Percentiles rank a stretch among this genome's conserved stretches.
Evolutionary conservation across 2,888 invertebrate species (phyloP).

Genomic region (Pyrocoelia pectoralis): DNA sequence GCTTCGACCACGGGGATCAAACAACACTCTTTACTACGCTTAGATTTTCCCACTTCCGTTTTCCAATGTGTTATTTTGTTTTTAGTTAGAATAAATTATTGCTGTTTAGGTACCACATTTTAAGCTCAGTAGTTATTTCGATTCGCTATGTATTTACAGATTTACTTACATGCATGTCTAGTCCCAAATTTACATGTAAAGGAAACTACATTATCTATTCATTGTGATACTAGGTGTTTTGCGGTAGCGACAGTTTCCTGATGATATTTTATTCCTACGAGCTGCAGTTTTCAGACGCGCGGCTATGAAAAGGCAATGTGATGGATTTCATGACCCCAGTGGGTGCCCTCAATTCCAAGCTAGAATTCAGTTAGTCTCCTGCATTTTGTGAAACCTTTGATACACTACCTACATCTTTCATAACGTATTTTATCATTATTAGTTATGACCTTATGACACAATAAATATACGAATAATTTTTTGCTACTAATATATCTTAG

Average conservation of each 20-base stretch:
- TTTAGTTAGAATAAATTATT: conserved; percentile 43
- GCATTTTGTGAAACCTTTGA: conserved; percentile 28
- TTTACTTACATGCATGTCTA: neutral
- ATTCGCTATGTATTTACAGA: neutral
- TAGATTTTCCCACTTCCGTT: conserved; percentile 40
- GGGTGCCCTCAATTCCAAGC: conserved; percentile 57
- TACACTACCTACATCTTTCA: conserved; percentile 16
- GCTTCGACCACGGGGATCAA: conserved; percentile 46
- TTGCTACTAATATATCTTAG: too few species aligned
- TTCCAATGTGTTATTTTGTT: conserved; percentile 36
- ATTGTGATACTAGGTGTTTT: conserved; percentile 46
- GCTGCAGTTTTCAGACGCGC: conserved; percentile 43
- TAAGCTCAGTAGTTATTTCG: conserved; percentile 29
- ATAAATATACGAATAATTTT: neutral
- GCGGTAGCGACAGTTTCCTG: conserved; percentile 49
- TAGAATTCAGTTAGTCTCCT: conserved; percentile 55
- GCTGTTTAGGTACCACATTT: conserved; percentile 43
- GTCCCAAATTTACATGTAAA: conserved; percentile 46
- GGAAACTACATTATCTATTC: conserved; percentile 51
- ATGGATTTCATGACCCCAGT: conserved; percentile 58
- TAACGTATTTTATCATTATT: conserved; percentile 24
- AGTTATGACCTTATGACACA: conserved; percentile 14
- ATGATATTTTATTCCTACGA: conserved; percentile 52
- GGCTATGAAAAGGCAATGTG: conserved; percentile 57
- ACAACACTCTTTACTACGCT: conserved; percentile 42